A percentile compares a stretch with the other conserved stretches of the same genome.
Evolutionary conservation across 2,113 vertebrate genomes (phyloP).

Genomic region (Columba livia): DNA sequence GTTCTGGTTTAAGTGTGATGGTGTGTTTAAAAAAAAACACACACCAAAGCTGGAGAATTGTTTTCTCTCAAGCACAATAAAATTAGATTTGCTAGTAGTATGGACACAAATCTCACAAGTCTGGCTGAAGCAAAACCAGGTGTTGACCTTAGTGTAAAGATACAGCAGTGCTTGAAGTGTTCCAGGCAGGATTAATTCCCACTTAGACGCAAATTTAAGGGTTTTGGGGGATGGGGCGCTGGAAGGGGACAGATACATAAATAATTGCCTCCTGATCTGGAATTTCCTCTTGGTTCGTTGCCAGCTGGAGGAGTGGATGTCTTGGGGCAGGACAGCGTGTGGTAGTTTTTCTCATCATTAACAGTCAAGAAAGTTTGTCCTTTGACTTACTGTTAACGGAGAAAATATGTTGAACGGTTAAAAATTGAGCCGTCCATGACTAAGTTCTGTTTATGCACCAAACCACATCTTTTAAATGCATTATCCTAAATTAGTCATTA

Average conservation of each 20-base stretch:
- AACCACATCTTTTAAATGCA: not conserved
- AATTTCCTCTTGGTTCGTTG: slow-evolving; percentile 50
- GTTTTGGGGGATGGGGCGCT: not conserved
- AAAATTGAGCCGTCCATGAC: not conserved
- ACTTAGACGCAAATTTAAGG: not conserved
- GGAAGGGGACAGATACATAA: slow-evolving; percentile 5
- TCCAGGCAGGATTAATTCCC: not conserved
- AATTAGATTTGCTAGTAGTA: not conserved
- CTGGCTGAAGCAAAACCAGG: not conserved
- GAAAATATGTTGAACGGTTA: not conserved
- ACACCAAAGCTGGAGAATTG: not conserved
- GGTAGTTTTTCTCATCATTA: slow-evolving; percentile 45
- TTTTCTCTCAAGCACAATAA: not conserved
- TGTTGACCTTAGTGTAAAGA: not conserved
- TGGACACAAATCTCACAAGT: not conserved
- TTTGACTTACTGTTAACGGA: not conserved
- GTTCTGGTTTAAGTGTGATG: not conserved
- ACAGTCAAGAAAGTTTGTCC: slow-evolving; percentile 18
- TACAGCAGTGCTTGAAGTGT: not conserved
- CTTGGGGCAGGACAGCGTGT: not conserved
- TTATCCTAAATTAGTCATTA: not conserved
- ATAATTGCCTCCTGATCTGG: slow-evolving; percentile 36
- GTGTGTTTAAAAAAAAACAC: not conserved
- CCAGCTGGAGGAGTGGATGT: slow-evolving; percentile 3
- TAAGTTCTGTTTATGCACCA: not conserved